Conservation (phyloP, 2,888 invertebrate species). For the Drosophila picticornis region DNA sequence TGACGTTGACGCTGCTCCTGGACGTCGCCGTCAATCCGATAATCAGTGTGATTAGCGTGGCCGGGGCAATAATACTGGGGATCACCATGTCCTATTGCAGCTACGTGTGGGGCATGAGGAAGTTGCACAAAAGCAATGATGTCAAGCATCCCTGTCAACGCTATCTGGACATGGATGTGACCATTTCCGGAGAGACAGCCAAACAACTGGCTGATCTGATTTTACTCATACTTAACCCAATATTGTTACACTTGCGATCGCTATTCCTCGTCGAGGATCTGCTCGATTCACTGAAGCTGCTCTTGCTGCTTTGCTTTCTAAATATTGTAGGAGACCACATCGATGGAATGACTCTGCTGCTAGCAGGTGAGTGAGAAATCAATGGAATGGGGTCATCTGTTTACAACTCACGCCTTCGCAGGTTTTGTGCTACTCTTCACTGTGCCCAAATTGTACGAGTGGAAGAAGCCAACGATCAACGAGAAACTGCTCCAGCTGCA, state of each 20-base stretch:
- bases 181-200: constrained; percentile 36
- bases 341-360: constrained; percentile 32
- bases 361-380: constrained; percentile 29
- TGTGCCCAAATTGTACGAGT: constrained; percentile 56
- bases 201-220: constrained; percentile 22
- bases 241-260: constrained; percentile 28
- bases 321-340: constrained; percentile 46
- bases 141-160: constrained; percentile 44
- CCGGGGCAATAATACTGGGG: constrained; percentile 25
- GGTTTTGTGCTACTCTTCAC: constrained; percentile 53
- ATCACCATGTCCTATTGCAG: constrained; percentile 38
- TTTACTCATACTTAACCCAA: constrained; percentile 24
- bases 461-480: constrained; percentile 34
- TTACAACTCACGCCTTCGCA: not conserved
- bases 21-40: constrained; percentile 47
- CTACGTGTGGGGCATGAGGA: constrained; percentile 43
- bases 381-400: not conserved
- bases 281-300: constrained; percentile 37
- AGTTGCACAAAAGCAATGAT: constrained; percentile 35
- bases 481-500: constrained; percentile 24
- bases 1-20: constrained; percentile 43
- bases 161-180: constrained; percentile 38
- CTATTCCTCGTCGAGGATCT: constrained; percentile 44
- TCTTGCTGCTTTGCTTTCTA: constrained; percentile 29
- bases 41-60: constrained; percentile 55